Conservation (phyloP, 1,140 invertebrate species). For the Zaprionus ghesquierei region DNA sequence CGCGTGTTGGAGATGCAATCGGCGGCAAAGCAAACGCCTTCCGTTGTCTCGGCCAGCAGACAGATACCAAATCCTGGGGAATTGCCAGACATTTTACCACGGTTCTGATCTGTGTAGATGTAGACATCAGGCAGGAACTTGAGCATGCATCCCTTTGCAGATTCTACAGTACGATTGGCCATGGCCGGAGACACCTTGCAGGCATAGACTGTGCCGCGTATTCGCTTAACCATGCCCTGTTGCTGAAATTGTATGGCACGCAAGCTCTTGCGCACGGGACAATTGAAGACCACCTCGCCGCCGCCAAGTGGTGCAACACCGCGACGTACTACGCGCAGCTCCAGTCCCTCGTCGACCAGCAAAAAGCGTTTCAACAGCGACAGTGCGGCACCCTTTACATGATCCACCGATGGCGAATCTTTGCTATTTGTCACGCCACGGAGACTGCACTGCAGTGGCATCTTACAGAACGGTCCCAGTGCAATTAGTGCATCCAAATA, state of each 20-base stretch:
- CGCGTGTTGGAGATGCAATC: constrained; percentile 84
- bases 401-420: constrained; percentile 92
- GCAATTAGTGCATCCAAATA: constrained; percentile 95
- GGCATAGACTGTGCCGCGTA: constrained; percentile 89
- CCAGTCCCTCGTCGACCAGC: constrained; percentile 93
- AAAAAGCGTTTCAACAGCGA: constrained; percentile 93
- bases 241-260: constrained; percentile 87
- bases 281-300: constrained; percentile 94
- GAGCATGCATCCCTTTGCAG: constrained; percentile 94
- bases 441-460: constrained; percentile 90
- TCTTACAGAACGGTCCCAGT: constrained; percentile 97
- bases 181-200: constrained; percentile 94
- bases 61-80: constrained; percentile 96
- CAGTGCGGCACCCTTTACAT: constrained; percentile 90
- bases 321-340: constrained; percentile 92
- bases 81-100: constrained; percentile 93
- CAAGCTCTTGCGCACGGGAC: constrained; percentile 88
- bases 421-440: constrained; percentile 95
- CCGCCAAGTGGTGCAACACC: constrained; percentile 94
- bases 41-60: constrained; percentile 95
- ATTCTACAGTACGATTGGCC: constrained; percentile 95
- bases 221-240: constrained; percentile 96
- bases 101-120: constrained; percentile 95
- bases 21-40: constrained; percentile 89
- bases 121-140: constrained; percentile 98